phyloP scores from a whole-genome alignment of 2,797 vertebrate species.

The Heterohyrax brucei region DNA sequence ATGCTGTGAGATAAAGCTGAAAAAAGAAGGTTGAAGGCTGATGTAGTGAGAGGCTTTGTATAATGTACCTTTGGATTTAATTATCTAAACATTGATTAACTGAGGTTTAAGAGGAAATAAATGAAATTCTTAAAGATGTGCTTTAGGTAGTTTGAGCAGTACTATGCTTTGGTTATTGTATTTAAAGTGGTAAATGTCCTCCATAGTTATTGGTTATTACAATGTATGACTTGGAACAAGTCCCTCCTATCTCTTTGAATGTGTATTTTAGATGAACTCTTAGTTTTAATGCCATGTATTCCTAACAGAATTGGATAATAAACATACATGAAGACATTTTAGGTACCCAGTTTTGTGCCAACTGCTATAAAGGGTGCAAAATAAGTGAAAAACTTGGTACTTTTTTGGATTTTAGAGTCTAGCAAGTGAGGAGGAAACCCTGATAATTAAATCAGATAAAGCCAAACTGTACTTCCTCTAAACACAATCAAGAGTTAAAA shows the following conservation, averaged over 20 bases:
- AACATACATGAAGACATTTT: background rate
- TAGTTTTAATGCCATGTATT: background rate
- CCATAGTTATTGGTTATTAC: background rate
- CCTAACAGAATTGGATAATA: constrained; percentile 28
- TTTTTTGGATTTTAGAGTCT: background rate
- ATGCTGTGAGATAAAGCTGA: background rate
- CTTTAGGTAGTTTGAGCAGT: background rate
- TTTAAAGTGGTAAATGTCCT: background rate
- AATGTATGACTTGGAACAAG: background rate
- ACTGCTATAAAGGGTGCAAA: background rate
- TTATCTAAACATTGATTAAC: background rate
- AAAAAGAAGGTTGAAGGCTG: background rate
- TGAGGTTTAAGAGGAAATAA: constrained; percentile 9
- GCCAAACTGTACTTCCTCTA: background rate
- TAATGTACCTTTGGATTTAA: background rate
- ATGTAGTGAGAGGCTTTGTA: background rate
- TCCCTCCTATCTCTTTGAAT: background rate
- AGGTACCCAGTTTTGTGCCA: background rate
- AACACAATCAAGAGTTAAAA: background rate
- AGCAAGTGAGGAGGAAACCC: background rate
- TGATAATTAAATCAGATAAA: constrained; percentile 2
- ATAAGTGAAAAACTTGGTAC: constrained; percentile 12
- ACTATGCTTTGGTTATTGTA: background rate
- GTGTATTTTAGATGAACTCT: background rate
- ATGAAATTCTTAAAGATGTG: background rate